Evolutionary conservation across 2,797 vertebrate genomes (phyloP), one percentile per base, ranked within the genome.

Genomic region (Malurus splendens): DNA sequence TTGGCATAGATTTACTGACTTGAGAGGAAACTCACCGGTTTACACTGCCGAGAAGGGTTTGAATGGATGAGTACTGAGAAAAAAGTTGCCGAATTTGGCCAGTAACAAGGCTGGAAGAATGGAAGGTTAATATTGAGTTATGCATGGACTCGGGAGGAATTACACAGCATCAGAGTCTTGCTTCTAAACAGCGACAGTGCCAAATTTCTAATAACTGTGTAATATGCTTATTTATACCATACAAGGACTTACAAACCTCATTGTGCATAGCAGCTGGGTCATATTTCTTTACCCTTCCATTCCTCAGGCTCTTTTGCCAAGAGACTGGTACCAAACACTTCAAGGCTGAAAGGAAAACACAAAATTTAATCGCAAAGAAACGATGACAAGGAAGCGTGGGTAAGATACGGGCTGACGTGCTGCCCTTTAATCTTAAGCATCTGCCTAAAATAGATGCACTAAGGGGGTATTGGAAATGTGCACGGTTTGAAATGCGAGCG

Each of bases 221-320:
- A 92, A 95, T 93, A 87, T 82, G 85, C 90, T 95, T 87, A 94
- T 94, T 93, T 95, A 94, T 95, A 94, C 94, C 93, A 81, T 93
- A 95, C 93, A 96, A 93, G 94, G 94, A 87, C 93, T 93, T 93
- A 93, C 89, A 85, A 92, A 95, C 93, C 93, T 95, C 92, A 82
- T 77, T 85, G 93, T 89, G 92, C 93, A 73, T 73, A 93, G 93
- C 94, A 91, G 86, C 92, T 90, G 93, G 93, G 67, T 94, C 92
- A 56, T 90, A 84, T 93, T 94, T 89, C 92, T 93, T 82, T 88
- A 90, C 81, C 84, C 94, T 78, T 94, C 92, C 89, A 88, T 87
- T 95, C 90, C 93, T 93, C 83, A 10, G 86, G 83, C 86, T 86
- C 87, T 64, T 93, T 88, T 86, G 93, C 93, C 94, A 93, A 89